Evolutionary conservation across 2,113 vertebrate species (phyloP).

Genomic region (Ceyx margarethae): DNA sequence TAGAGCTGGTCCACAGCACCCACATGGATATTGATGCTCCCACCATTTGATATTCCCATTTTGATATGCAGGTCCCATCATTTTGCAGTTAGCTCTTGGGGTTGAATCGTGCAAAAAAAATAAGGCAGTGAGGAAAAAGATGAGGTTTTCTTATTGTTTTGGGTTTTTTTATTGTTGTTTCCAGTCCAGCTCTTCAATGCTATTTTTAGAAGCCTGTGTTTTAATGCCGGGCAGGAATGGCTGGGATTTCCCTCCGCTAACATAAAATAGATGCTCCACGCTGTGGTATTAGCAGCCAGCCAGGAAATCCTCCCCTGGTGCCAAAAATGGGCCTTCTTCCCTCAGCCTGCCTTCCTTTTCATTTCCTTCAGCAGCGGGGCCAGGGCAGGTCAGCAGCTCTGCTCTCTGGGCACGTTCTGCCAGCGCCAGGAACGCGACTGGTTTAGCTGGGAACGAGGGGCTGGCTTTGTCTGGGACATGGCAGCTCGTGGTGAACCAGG

Average conservation of each 20-base stretch:
- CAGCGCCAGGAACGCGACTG: not conserved
- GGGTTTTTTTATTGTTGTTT: not conserved
- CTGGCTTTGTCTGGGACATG: not conserved
- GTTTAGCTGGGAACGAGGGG: not conserved
- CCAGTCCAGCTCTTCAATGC: not conserved
- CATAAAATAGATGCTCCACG: not conserved
- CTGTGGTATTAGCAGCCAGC: slow-evolving; percentile 16
- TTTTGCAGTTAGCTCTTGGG: not conserved
- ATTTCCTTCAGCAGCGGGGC: not conserved
- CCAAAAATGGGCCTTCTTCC: not conserved
- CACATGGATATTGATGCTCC: not conserved
- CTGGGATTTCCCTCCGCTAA: slow-evolving; percentile 40
- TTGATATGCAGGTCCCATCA: not conserved
- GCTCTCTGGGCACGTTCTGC: not conserved
- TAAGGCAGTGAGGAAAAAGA: not conserved
- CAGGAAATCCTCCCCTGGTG: slow-evolving; percentile 28
- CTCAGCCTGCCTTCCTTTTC: not conserved
- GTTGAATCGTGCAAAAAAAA: not conserved
- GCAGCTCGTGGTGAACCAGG: not conserved
- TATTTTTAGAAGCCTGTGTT: slow-evolving; percentile 33
- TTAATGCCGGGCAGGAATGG: not conserved
- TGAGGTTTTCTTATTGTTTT: not conserved
- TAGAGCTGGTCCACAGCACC: not conserved
- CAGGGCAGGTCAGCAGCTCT: not conserved
- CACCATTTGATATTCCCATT: not conserved